Evolutionary conservation across 2,797 vertebrate genomes (phyloP).

Genomic region (Craterocephalus amniculus): DNA sequence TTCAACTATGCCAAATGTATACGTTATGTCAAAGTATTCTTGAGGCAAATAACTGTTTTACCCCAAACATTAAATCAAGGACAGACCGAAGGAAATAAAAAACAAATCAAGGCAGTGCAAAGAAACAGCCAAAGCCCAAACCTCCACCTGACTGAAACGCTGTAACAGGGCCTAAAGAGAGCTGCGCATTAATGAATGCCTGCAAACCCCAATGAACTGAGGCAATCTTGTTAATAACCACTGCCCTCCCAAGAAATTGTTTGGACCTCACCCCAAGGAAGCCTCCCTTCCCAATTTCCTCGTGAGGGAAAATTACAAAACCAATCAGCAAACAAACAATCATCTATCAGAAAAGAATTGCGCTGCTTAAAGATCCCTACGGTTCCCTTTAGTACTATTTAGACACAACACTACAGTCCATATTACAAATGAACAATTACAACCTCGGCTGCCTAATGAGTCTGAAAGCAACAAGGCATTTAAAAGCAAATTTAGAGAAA

Average conservation of each 20-base stretch:
- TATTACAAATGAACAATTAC: slow-evolving; percentile 27
- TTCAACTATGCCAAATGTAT: too few relatives aligned
- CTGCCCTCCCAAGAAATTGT: neutral
- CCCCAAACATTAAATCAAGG: neutral
- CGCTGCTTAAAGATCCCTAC: slow-evolving; percentile 10
- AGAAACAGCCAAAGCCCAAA: neutral
- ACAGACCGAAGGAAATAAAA: neutral
- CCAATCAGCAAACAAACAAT: slow-evolving; percentile 19
- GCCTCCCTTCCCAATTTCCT: neutral
- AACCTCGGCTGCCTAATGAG: slow-evolving; percentile 18
- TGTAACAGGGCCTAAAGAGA: neutral
- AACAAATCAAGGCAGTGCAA: neutral
- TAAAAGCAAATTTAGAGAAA: slow-evolving; percentile 28
- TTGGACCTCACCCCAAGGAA: neutral
- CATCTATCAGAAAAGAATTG: slow-evolving; percentile 9
- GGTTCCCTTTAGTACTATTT: slow-evolving; percentile 26
- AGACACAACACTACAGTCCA: slow-evolving; percentile 6
- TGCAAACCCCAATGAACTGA: neutral
- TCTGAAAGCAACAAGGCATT: slow-evolving; percentile 11
- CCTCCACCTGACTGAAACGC: neutral
- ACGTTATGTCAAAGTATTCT: too few relatives aligned
- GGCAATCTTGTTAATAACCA: neutral
- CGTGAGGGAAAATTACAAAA: neutral
- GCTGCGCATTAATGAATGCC: neutral
- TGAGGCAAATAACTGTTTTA: neutral